A percentile compares a stretch with the other conserved stretches of the same genome.
phyloP scores from a whole-genome alignment of 2,113 vertebrate genomes.

The Columbina picui region DNA sequence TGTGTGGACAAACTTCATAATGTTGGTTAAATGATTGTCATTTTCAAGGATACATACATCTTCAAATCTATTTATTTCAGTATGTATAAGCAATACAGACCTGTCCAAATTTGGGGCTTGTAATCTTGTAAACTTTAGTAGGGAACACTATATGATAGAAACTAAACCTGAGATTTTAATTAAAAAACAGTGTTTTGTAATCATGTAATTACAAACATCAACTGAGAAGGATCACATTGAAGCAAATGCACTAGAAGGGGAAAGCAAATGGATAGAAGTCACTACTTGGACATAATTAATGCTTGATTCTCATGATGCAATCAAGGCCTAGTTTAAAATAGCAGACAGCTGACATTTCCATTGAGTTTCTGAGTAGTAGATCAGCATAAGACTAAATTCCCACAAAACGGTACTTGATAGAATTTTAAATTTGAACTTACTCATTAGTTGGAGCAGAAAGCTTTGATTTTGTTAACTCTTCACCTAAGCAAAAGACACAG shows the following conservation, averaged over 20 bases:
- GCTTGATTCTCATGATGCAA: not conserved
- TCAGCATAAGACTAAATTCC: not conserved
- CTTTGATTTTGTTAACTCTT: slow-evolving; percentile 89
- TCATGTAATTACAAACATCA: not conserved
- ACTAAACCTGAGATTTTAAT: not conserved
- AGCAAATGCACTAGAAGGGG: not conserved
- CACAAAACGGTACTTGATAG: not conserved
- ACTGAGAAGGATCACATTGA: not conserved
- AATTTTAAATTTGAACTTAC: slow-evolving; percentile 80
- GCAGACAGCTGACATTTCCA: not conserved
- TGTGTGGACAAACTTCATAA: not conserved
- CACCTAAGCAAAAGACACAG: slow-evolving; percentile 80
- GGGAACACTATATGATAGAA: not conserved
- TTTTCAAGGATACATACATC: not conserved
- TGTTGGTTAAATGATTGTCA: not conserved
- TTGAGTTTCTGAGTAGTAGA: not conserved
- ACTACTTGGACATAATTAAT: not conserved
- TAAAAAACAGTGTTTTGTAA: not conserved
- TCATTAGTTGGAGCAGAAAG: slow-evolving; percentile 79
- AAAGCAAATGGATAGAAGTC: not conserved
- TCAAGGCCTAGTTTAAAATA: not conserved
- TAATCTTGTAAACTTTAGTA: not conserved
- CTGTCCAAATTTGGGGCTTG: not conserved
- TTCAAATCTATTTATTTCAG: not conserved
- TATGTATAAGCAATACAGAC: not conserved